Evolutionary conservation across 1,140 invertebrate species (phyloP).

Genomic region (Drosophila mayri): DNA sequence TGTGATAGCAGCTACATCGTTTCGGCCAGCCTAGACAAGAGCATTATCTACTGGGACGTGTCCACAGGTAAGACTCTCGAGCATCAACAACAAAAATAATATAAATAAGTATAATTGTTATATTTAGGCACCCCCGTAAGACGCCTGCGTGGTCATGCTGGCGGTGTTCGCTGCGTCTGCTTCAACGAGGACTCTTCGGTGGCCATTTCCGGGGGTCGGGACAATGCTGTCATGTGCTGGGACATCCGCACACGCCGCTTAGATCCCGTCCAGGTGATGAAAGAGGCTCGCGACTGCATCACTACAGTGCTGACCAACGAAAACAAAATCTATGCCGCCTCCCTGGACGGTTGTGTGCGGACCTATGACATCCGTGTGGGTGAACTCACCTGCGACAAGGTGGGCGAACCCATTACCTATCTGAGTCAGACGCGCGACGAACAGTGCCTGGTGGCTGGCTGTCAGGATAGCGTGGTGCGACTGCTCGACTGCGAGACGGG

Average conservation of each 20-base stretch:
- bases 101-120: not conserved
- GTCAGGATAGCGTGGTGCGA: constrained; percentile 92
- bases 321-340: constrained; percentile 96
- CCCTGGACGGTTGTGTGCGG: constrained; percentile 94
- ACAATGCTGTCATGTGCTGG: constrained; percentile 96
- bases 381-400: constrained; percentile 92
- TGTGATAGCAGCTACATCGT: constrained; percentile 96
- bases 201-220: constrained; percentile 93
- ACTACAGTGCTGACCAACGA: constrained; percentile 94
- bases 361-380: constrained; percentile 96
- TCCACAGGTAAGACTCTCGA: constrained; percentile 88
- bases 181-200: constrained; percentile 98
- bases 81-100: not conserved
- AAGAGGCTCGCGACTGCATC: constrained; percentile 97
- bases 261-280: constrained; percentile 92
- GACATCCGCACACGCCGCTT: constrained; percentile 91
- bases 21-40: constrained; percentile 96
- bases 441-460: constrained; percentile 92
- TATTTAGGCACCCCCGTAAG: constrained; percentile 88
- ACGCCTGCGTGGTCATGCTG: constrained; percentile 94
- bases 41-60: constrained; percentile 94
- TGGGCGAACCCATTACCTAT: constrained; percentile 92
- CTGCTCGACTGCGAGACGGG: constrained; percentile 96
- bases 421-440: constrained; percentile 89
- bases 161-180: constrained; percentile 93